phyloP scores from a whole-genome alignment of 2,113 vertebrate species.

The Dromas ardeola region DNA sequence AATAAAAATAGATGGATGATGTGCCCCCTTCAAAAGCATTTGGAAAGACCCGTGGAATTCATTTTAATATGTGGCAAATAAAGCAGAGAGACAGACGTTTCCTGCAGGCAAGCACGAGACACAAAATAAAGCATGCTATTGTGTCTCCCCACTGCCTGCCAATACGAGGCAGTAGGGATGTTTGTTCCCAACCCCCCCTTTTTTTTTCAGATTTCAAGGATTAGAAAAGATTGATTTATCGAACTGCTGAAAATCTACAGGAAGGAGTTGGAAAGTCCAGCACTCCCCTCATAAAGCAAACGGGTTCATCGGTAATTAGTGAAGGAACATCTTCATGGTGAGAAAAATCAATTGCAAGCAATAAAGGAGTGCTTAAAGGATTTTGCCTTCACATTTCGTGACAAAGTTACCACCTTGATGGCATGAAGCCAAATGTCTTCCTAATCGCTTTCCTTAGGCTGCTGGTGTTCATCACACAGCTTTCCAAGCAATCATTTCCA shows the following conservation, averaged over 20 bases:
- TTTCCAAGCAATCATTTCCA: background rate
- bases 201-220: background rate
- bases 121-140: background rate
- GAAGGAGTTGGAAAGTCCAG: conserved; percentile 13
- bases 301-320: conserved; percentile 14
- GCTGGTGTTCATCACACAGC: background rate
- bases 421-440: background rate
- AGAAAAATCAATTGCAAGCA: conserved; percentile 54
- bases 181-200: background rate
- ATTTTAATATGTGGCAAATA: background rate
- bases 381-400: background rate
- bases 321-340: conserved; percentile 14
- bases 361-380: conserved; percentile 54
- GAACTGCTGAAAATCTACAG: conserved; percentile 11
- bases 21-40: background rate
- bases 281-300: background rate
- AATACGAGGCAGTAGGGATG: background rate
- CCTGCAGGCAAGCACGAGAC: background rate
- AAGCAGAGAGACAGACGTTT: background rate
- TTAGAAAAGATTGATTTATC: conserved; percentile 23
- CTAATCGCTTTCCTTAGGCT: background rate
- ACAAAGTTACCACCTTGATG: conserved; percentile 29
- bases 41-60: background rate
- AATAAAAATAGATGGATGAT: conserved; percentile 33
- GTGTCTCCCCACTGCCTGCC: background rate